Base-by-base conservation (phyloP, 2,113 vertebrate genomes). In the Suricata suricatta region DNA sequence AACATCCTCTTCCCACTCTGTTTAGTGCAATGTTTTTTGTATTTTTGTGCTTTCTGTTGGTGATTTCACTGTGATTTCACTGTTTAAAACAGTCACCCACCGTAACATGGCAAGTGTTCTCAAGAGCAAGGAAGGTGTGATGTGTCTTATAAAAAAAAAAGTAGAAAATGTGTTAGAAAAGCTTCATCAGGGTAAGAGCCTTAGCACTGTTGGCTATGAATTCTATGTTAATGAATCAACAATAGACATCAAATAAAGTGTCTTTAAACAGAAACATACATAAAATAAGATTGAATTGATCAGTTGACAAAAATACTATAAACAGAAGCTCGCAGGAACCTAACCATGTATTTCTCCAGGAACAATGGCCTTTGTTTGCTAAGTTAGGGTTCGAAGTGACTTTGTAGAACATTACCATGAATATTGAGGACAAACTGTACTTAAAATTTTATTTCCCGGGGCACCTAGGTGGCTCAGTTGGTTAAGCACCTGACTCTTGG, bases 181-280 rank as follows among this genome's bases (percentile, higher is more conserved):
- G 82, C 41, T 13, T 35, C 25, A 0, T 83, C 35, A 5, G 3
- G 60, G 5, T 14, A 21, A 0, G 3, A 35, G 21, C 21, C 54
- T 7, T 7, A 7, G 25, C 0, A 1, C 41, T 50, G 5, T 16
- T 23, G 79, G 29, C 66, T 7, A 4, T 19, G 17, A 13, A 41
- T 52, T 27, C 64, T 27, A 15, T 88, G 68, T 44, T 17, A 60
- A 79, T 31, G 19, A 79, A 50, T 54, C 84, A 80, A 57, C 19
- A 19, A 31, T 13, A n/a, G 11, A 27, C 14, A 16, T 25, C 19
- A 63, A 82, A 57, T 41, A 33, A 86, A 41, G 21, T 7, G 13
- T 54, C 76, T 57, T 72, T 63, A 33, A 71, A 57, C 38, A 84
- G 41, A 89, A 90, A 66, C 29, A 7, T 33, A 19, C 72, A 13